Percentiles rank a stretch among this genome's conserved stretches.
These are phyloP conservation scores for Vanessa cardui DNA, from an alignment of 2,888 invertebrate genomes.

Conservation along the genomic window DNA sequence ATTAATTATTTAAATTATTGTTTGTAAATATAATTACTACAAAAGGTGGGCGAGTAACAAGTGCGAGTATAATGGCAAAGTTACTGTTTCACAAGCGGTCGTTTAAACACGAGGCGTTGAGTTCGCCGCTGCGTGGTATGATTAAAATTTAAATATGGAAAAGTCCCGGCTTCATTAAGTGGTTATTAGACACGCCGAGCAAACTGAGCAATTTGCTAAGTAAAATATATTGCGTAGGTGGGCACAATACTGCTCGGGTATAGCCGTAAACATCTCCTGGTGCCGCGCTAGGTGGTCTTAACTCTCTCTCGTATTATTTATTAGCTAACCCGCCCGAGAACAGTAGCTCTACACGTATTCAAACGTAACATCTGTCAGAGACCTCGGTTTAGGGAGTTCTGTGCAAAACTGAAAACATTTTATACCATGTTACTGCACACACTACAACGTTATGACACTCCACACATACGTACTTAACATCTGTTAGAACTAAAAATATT, in stretches of 20 bases:
- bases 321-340: slow-evolving; percentile 55
- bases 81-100: slow-evolving; percentile 30
- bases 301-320: slow-evolving; percentile 79
- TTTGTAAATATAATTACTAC: too few relatives aligned
- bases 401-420: slow-evolving; percentile 21
- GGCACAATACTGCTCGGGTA: slow-evolving; percentile 71
- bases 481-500: not conserved
- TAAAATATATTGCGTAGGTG: slow-evolving; percentile 79
- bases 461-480: not conserved
- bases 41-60: not conserved
- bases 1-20: too few relatives aligned
- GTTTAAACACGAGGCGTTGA: slow-evolving; percentile 25
- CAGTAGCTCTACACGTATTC: slow-evolving; percentile 42
- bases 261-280: slow-evolving; percentile 72
- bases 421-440: slow-evolving; percentile 2
- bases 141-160: slow-evolving; percentile 47
- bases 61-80: slow-evolving; percentile 18
- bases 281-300: slow-evolving; percentile 80
- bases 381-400: slow-evolving; percentile 28
- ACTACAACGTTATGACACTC: not conserved
- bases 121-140: slow-evolving; percentile 34
- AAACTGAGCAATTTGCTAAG: slow-evolving; percentile 79
- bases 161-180: slow-evolving; percentile 71
- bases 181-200: slow-evolving; percentile 77
- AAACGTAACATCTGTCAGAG: slow-evolving; percentile 46